phyloP scores from a whole-genome alignment of 2,888 invertebrate species.

The Phengaris arion region DNA sequence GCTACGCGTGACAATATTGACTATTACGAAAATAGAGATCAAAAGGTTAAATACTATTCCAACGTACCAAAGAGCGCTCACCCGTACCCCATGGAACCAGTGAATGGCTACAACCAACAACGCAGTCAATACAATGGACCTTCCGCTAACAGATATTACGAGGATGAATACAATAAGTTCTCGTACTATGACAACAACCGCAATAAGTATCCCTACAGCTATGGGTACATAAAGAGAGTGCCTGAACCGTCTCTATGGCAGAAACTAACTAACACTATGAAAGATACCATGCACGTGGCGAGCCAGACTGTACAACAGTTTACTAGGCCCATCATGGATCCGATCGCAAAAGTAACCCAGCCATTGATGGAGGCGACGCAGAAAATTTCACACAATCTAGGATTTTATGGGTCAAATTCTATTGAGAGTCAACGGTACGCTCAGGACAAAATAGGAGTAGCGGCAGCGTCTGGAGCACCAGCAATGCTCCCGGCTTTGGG shows the following conservation, averaged over 20 bases:
- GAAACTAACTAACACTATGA: conserved; percentile 85
- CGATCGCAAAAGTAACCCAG: conserved; percentile 79
- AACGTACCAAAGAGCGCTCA: conserved; percentile 78
- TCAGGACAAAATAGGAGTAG: conserved; percentile 83
- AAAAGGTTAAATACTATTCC: conserved; percentile 74
- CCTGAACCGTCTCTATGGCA: conserved; percentile 85
- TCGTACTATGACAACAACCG: conserved; percentile 75
- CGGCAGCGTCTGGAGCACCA: conserved; percentile 76
- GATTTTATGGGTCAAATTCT: conserved; percentile 76
- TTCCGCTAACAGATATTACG: conserved; percentile 66
- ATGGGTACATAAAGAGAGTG: conserved; percentile 79
- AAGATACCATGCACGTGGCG: conserved; percentile 84
- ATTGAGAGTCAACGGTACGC: conserved; percentile 70
- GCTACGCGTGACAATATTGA: conserved; percentile 68
- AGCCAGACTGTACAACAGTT: conserved; percentile 84
- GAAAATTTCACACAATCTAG: conserved; percentile 88
- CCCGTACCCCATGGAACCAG: conserved; percentile 77
- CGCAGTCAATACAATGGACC: conserved; percentile 68
- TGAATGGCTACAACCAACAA: conserved; percentile 66
- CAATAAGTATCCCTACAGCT: conserved; percentile 79
- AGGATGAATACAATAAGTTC: conserved; percentile 75
- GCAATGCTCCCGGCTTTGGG: conserved; percentile 88
- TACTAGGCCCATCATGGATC: conserved; percentile 80
- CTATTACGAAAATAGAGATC: conserved; percentile 55
- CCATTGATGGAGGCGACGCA: conserved; percentile 88